Conservation (phyloP, 2,797 vertebrate genomes). For the Otolemur crassicaudatus region DNA sequence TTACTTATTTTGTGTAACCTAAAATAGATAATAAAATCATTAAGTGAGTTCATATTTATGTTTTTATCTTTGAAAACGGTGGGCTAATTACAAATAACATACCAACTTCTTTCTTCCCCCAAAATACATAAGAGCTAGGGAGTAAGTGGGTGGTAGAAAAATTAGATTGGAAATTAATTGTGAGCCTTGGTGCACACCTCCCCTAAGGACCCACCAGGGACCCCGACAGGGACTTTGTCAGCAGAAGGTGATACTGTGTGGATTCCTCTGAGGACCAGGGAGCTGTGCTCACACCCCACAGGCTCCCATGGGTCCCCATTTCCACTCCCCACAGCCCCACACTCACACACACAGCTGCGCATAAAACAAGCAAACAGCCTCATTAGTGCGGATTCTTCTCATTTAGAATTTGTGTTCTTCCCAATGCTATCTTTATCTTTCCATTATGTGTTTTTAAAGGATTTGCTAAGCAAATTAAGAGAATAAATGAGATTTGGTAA, state of each 20-base stretch:
- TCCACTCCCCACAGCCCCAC: no score
- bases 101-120: no score
- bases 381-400: background rate
- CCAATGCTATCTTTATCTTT: background rate
- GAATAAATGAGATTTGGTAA: constrained; percentile 29
- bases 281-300: background rate
- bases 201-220: background rate
- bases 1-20: no score
- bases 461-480: background rate
- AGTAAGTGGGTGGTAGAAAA: no score
- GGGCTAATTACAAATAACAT: no score
- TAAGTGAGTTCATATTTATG: no score
- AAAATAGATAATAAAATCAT: no score
- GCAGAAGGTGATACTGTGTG: background rate
- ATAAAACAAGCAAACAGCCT: background rate
- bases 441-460: background rate
- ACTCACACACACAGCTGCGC: background rate
- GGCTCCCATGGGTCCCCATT: background rate
- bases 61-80: no score
- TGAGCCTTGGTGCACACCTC: background rate
- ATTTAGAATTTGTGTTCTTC: background rate
- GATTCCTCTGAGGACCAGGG: background rate
- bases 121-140: no score
- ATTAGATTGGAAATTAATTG: no score
- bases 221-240: background rate